Base-by-base conservation (phyloP, 2,113 vertebrate genomes). In the Datnioides undecimradiatus region DNA sequence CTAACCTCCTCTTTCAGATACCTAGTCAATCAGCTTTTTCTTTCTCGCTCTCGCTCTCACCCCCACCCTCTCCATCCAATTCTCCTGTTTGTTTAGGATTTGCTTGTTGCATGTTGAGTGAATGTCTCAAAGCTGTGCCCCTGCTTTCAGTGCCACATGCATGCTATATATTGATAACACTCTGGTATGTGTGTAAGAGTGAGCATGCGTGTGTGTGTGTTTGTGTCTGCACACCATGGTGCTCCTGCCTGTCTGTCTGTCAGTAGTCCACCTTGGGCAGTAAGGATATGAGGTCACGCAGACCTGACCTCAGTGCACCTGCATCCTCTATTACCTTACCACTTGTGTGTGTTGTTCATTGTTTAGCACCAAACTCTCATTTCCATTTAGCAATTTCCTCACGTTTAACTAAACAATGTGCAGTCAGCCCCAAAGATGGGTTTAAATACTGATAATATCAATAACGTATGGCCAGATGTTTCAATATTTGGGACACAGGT, bases 231-330 rank as follows among this genome's bases (percentile, higher is more conserved):
- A n/a, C n/a, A n/a, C 34, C 46, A 49, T 40, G 5, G 1, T 67
- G 51, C 59, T 73, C 41, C 51, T 72, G 58, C 64, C 62, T 66
- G 77, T 73, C 66, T n/a, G 74, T 90, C 91, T 93, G 92, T 92
- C 91, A 92, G 67, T 90, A 55, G 70, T 77, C 83, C 63, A 83
- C 73, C 67, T 45, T 49, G 66, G 65, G 51, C 70, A 73, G 63
- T 45, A 8, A 88, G 88, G 89, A 91, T 91, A 88, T 91, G 88
- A 92, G 91, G 92, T 93, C 91, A 87, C 55, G 2, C 51, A 40
- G 71, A 34, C 23, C 51, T 92, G 92, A 92, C 92, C 91, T 82
- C 73, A 54, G 87, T 89, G 89, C 89, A 92, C 90, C 89, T 88
- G 91, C 87, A 55, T 77, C 84, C 78, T 90, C 78, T 86, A 68